phyloP scores from a whole-genome alignment of 2,797 vertebrate species.

The Nyctalus aviator region DNA sequence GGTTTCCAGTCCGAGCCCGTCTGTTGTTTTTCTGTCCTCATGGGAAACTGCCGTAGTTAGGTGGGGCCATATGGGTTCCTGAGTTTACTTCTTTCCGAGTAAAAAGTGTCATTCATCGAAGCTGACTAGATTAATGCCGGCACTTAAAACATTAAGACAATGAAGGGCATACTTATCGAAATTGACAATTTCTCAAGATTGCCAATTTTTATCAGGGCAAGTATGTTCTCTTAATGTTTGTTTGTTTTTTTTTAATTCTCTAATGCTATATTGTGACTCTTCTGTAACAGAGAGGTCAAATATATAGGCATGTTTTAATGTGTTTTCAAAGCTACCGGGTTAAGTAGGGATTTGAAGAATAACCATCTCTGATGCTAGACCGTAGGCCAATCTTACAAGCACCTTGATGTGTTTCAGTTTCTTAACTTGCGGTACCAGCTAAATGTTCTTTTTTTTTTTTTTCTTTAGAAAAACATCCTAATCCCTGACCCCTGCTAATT shows the following conservation, averaged over 20 bases:
- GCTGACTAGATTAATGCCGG: slow-evolving; percentile 65
- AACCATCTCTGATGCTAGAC: neutral
- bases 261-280: slow-evolving; percentile 55
- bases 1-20: slow-evolving; percentile 90
- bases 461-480: slow-evolving; percentile 75
- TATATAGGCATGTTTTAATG: slow-evolving; percentile 66
- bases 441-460: slow-evolving; percentile 26
- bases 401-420: slow-evolving; percentile 44
- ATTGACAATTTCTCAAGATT: slow-evolving; percentile 82
- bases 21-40: slow-evolving; percentile 80
- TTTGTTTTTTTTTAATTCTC: slow-evolving; percentile 33
- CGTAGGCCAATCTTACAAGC: neutral
- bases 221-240: slow-evolving; percentile 76
- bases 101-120: slow-evolving; percentile 56
- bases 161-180: slow-evolving; percentile 84
- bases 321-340: slow-evolving; percentile 56
- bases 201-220: slow-evolving; percentile 75
- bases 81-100: slow-evolving; percentile 67
- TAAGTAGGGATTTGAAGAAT: neutral
- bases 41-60: slow-evolving; percentile 86
- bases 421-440: neutral
- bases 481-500: slow-evolving; percentile 40
- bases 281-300: slow-evolving; percentile 66
- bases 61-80: slow-evolving; percentile 85
- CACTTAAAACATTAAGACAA: slow-evolving; percentile 79